phyloP scores from a whole-genome alignment of 2,113 vertebrate species.

The Microtus pennsylvanicus region DNA sequence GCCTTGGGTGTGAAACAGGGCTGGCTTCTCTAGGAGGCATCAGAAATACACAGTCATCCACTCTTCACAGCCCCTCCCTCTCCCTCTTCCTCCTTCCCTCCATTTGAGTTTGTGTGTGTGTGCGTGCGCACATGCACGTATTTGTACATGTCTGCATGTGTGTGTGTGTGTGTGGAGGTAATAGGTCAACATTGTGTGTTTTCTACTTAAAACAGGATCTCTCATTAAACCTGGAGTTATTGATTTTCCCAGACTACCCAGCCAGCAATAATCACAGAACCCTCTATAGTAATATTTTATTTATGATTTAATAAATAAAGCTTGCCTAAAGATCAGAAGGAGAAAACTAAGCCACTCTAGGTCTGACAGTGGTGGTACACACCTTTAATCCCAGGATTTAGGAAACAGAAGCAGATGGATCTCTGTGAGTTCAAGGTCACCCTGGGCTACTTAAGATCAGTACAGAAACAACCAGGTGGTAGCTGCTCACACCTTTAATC shows the following conservation, averaged over 20 bases:
- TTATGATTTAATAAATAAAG: no score
- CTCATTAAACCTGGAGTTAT: neutral
- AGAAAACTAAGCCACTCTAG: no score
- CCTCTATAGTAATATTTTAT: no score
- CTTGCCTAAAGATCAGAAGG: no score
- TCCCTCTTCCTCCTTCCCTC: neutral
- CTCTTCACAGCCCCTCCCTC: neutral
- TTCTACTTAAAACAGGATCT: neutral
- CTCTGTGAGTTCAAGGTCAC: no score
- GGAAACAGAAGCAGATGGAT: no score
- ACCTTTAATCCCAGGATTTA: no score
- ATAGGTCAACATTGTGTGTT: neutral
- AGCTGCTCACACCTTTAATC: no score
- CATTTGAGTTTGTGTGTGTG: neutral
- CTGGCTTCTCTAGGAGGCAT: neutral
- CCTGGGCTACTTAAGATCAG: no score
- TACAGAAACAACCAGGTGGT: no score
- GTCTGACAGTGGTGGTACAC: no score
- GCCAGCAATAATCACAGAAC: neutral
- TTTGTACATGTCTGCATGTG: no score
- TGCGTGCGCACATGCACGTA: accelerated
- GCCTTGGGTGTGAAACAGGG: neutral
- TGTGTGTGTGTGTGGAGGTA: neutral
- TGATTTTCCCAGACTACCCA: neutral
- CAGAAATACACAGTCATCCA: neutral